Base-by-base conservation (phyloP, 2,888 invertebrate genomes). In the Meandrusa payeni region DNA sequence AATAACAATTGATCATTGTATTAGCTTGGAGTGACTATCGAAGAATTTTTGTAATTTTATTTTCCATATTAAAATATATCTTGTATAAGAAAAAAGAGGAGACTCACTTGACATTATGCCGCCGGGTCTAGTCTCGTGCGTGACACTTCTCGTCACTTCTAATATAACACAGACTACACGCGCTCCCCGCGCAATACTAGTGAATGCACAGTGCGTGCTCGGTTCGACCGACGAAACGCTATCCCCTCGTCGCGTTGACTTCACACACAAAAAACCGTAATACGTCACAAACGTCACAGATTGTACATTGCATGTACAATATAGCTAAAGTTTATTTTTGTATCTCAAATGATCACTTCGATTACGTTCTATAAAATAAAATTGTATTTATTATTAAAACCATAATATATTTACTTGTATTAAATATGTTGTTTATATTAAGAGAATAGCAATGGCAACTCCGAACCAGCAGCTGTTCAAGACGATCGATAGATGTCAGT, bases 401-500 rank as follows among this genome's bases (percentile, higher is more conserved):
- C 15, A 15, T 15, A 15, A 2, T 15, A 2, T 3, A 15, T 3
- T 15, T 15, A 15, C 4, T 15, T 15, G 2, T 15, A 15, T 4
- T 15, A 2, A 15, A 15, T 15, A 4, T 15, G 2, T 4, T 22
- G 27, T 20, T 12, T 5, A 20, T 11, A 6, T 12, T 7, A 17
- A 13, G 15, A 2, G n/a, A 12, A 23, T 26, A 6, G 15, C 57
- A n/a, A 29, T 80, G 73, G 83, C 76, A 82, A 77, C 76, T 51
- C 66, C 17, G 7, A 7, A 3, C 24, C 32, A 74, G 66, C 85
- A 86, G 85, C 82, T 87, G 85, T 80, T 77, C 52, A 27, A 42
- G 33, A 51, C 72, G 83, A 86, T 86, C 87, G 76, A 87, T 87
- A 87, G 86, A 87, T 85, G 87, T 87, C 87, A 77, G 83, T 85